Percentiles rank a stretch among this genome's conserved stretches.
Conservation (phyloP, 2,797 vertebrate genomes). For the Crocidura indochinensis region DNA sequence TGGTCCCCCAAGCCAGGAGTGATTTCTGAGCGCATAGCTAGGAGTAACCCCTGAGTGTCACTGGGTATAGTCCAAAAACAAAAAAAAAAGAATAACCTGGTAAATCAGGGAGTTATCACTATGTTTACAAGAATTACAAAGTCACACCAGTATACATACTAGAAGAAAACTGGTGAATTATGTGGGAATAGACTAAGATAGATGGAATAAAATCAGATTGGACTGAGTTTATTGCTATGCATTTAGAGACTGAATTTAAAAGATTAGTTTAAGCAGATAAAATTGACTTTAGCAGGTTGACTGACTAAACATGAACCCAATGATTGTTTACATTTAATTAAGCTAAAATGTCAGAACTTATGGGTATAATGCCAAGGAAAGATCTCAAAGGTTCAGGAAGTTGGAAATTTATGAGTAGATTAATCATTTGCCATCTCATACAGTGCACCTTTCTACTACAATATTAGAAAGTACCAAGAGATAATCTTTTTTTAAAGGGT, state of each 20-base stretch:
- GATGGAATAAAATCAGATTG: constrained; percentile 51
- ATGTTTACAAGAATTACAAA: constrained; percentile 34
- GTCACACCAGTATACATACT: constrained; percentile 18
- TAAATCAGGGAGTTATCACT: background rate
- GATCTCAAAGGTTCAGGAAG: constrained; percentile 5
- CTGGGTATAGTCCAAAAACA: no score
- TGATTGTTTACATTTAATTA: background rate
- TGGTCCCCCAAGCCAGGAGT: no score
- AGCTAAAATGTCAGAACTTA: background rate
- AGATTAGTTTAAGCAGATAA: background rate
- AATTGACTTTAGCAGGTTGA: background rate
- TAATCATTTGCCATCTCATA: background rate
- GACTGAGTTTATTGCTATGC: constrained; percentile 14
- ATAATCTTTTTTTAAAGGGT: background rate
- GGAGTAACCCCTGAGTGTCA: no score
- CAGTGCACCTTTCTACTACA: background rate
- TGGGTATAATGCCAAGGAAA: background rate
- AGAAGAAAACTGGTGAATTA: constrained; percentile 53
- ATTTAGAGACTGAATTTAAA: constrained; percentile 32
- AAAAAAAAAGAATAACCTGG: background rate
- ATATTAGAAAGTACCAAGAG: background rate
- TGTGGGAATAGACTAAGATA: constrained; percentile 9
- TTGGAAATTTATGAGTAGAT: background rate
- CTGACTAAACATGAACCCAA: background rate
- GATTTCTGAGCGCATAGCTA: no score